These are phyloP conservation scores for Macroglossus sobrinus DNA, from an alignment of 2,113 vertebrate species.

Conservation along the genomic window DNA sequence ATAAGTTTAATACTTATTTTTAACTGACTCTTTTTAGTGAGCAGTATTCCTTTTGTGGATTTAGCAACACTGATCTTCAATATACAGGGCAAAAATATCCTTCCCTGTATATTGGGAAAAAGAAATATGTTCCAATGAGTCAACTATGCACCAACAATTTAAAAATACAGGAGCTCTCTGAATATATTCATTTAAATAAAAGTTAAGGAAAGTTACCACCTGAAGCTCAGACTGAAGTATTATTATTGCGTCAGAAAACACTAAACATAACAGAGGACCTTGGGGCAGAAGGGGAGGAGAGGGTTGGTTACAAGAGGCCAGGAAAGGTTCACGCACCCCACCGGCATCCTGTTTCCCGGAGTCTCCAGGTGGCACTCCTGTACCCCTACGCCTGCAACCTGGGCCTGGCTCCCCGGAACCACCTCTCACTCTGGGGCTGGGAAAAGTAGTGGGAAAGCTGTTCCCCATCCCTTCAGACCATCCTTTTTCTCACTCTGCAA, in stretches of 20 bases:
- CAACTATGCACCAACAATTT: background rate
- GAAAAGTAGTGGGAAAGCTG: background rate
- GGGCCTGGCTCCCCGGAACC: too few species aligned
- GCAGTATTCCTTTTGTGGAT: background rate
- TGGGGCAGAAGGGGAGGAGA: background rate
- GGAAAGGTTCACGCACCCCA: background rate
- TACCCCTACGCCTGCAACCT: background rate
- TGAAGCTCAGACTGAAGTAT: background rate
- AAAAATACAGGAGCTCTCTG: background rate
- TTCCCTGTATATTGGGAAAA: background rate
- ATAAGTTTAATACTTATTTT: background rate
- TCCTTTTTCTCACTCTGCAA: background rate
- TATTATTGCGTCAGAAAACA: background rate
- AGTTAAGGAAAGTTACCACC: background rate
- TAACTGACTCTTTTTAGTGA: background rate
- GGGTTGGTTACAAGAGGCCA: background rate
- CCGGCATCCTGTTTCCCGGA: background rate
- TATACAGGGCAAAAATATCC: background rate
- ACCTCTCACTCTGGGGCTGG: rapidly evolving
- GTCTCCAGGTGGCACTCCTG: background rate
- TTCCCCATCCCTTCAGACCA: background rate
- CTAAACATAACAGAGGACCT: background rate
- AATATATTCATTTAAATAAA: background rate
- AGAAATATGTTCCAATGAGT: background rate
- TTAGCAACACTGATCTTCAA: background rate